Conservation (phyloP, 2,888 invertebrate genomes). For the Alloscopus bannaensis region DNA sequence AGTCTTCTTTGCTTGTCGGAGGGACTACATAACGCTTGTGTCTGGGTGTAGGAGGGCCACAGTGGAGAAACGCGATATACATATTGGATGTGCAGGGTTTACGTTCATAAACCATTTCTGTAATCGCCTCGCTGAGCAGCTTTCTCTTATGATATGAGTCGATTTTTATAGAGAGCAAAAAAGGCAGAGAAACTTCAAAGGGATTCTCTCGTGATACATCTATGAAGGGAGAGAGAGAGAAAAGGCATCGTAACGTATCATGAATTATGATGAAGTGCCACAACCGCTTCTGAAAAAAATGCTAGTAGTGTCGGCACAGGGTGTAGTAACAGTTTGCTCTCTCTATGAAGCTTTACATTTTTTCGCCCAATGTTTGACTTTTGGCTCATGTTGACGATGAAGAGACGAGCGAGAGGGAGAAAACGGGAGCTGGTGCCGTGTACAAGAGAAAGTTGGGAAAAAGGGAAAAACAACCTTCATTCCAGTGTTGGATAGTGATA, state of each 20-base stretch:
- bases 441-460: too few species aligned
- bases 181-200: conserved; percentile 33
- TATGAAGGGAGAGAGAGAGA: not conserved
- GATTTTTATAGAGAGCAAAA: not conserved
- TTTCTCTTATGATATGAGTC: too few species aligned
- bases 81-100: too few species aligned
- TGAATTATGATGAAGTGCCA: conserved; percentile 51
- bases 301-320: not conserved
- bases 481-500: not conserved
- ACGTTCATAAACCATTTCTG: too few species aligned
- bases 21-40: too few species aligned
- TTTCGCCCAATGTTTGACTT: conserved; percentile 1
- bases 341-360: not conserved
- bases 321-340: not conserved
- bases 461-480: conserved; percentile 19
- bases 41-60: too few species aligned
- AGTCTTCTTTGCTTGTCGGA: not conserved
- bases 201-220: conserved; percentile 27
- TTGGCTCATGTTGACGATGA: conserved; percentile 13
- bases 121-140: conserved; percentile 27
- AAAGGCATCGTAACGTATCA: conserved; percentile 36
- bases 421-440: not conserved
- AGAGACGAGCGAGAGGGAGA: not conserved
- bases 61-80: too few species aligned
- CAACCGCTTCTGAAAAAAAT: conserved; percentile 1